Evolutionary conservation across 1,140 invertebrate genomes (phyloP), one percentile per base, ranked within the genome.

Genomic region (Brachionus angularis): DNA sequence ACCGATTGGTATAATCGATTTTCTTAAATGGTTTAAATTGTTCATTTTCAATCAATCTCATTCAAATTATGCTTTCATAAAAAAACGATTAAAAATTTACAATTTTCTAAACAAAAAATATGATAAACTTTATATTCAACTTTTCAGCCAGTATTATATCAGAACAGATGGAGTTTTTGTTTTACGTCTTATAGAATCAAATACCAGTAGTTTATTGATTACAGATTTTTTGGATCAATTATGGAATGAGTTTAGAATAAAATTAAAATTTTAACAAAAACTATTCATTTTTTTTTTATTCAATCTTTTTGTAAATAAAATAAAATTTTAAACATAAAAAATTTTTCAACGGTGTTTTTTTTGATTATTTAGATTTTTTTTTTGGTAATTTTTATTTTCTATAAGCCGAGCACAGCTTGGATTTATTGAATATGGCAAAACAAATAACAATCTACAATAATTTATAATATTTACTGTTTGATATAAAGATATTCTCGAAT

Each of bases 401-500:
- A 58, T 23, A 39, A 58, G 62, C 33, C 62, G 62, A 49, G 62
- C 62, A 67, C 62, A 67, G 14, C 29, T 67, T 18, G 62, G 47
- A 46, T 67, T 67, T 46, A 47, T 46, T 8, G 62, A 67, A 50
- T 67, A 67, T n/a, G 62, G 62, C 23, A 47, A 18, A 25, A 67
- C 62, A 50, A 67, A 67, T 67, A 67, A 47, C n/a, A 67, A 50
- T 46, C 62, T 46, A 50, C 62, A 67, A 50, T 67, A 67, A 42
- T 67, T 50, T 18, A 67, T 67, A 50, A 67, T 67, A 50, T 67
- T 67, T 67, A 67, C 47, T 46, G 62, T 50, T 46, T 67, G 62
- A 23, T 50, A 50, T 34, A 50, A 29, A n/a, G 62, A 46, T 21
- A 67, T 33, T 50, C 47, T 67, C 21, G 42, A 50, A 33, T 46